phyloP scores from a whole-genome alignment of 64 coral and sea anemone genomes.

The Orbicella faveolata region DNA sequence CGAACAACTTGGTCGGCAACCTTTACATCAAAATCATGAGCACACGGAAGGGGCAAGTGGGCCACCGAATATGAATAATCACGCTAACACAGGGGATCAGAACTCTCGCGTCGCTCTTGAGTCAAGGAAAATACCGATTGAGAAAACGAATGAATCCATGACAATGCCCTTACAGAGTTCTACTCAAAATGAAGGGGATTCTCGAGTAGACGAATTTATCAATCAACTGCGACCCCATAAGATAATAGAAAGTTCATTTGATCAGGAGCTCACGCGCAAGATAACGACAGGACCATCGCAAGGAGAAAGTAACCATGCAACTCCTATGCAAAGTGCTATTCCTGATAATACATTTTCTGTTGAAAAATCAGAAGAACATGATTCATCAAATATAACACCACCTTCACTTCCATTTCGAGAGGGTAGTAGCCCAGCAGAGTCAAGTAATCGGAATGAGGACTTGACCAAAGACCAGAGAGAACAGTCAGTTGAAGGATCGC shows the following conservation, averaged over 20 bases:
- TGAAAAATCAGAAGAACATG: neutral
- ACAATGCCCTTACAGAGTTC: neutral
- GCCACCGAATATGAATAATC: too few species aligned
- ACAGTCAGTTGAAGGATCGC: neutral
- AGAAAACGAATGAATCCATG: neutral
- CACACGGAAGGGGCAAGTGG: neutral
- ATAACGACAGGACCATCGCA: constrained; percentile 3
- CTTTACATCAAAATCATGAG: neutral
- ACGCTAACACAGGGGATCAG: neutral
- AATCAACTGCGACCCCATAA: constrained; percentile 20
- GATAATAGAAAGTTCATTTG: constrained; percentile 32
- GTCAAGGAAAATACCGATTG: neutral
- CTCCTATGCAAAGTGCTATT: neutral
- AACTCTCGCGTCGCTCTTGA: neutral
- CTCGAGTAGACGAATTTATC: neutral
- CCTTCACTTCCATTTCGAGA: neutral
- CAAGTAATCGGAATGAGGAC: neutral
- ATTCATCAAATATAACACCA: too few species aligned
- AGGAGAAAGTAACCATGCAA: neutral
- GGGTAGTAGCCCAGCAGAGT: neutral
- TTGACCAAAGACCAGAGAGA: neutral
- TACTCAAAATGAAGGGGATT: neutral
- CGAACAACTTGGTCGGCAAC: too few species aligned
- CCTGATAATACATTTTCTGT: neutral
- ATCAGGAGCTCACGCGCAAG: neutral